Percentiles rank a stretch among this genome's conserved stretches.
phyloP scores from a whole-genome alignment of 2,113 vertebrate species.

The Eulacestoma nigropectus region DNA sequence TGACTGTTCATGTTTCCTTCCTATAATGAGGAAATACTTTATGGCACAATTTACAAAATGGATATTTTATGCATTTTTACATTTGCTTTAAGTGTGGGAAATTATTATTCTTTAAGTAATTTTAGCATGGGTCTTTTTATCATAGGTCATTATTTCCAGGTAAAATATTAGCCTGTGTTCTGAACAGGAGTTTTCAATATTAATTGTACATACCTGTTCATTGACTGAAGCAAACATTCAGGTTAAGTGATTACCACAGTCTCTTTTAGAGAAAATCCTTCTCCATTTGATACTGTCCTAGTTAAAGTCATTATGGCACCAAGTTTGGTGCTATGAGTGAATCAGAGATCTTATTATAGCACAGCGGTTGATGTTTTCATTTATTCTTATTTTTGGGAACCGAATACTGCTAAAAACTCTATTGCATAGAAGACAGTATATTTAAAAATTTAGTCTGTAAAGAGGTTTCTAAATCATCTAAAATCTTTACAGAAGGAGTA shows the following conservation, averaged over 20 bases:
- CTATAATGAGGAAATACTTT: background rate
- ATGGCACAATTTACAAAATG: background rate
- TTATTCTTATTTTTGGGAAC: background rate
- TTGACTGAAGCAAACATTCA: background rate
- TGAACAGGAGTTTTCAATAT: background rate
- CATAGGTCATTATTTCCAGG: background rate
- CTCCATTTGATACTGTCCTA: background rate
- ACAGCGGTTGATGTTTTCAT: background rate
- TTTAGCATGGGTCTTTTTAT: background rate
- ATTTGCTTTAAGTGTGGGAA: background rate
- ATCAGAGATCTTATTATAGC: background rate
- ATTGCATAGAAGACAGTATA: background rate
- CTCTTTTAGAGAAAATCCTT: background rate
- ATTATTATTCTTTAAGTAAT: background rate
- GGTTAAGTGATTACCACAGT: background rate
- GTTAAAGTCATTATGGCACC: background rate
- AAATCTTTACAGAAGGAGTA: background rate
- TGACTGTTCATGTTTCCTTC: background rate
- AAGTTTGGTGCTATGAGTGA: background rate
- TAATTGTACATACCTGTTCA: background rate
- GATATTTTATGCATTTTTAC: background rate
- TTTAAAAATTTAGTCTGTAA: background rate
- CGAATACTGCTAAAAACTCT: background rate
- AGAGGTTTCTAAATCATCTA: background rate
- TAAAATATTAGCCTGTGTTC: background rate